phyloP scores from a whole-genome alignment of 2,888 invertebrate genomes.

The Polymixis lichenea region DNA sequence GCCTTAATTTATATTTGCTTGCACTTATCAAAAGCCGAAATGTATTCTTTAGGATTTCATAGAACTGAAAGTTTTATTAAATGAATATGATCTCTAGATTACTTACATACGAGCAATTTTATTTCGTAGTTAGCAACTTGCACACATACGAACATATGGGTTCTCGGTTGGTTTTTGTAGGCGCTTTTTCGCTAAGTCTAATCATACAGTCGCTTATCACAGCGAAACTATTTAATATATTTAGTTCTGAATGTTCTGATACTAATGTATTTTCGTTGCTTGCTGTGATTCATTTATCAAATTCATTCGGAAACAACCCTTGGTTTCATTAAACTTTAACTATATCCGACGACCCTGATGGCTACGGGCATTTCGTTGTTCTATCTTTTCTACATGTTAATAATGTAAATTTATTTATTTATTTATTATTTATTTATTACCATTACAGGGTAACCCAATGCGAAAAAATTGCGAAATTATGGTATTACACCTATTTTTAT shows the following conservation, averaged over 20 bases:
- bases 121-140: not conserved
- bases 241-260: not conserved
- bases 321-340: too few relatives aligned
- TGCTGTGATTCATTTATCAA: not conserved
- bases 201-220: not conserved
- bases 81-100: not conserved
- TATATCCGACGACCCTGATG: too few relatives aligned
- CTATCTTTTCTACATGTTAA: too few relatives aligned
- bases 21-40: not conserved
- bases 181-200: slow-evolving; percentile 10
- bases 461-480: too few relatives aligned
- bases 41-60: slow-evolving; percentile 16
- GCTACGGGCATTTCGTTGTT: too few relatives aligned
- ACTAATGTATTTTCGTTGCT: too few relatives aligned
- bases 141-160: not conserved
- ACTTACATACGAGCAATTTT: not conserved
- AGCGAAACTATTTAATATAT: not conserved
- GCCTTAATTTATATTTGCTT: not conserved
- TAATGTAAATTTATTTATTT: too few relatives aligned
- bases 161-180: slow-evolving; percentile 17
- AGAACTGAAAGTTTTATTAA: not conserved
- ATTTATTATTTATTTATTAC: too few relatives aligned
- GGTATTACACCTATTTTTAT: too few relatives aligned
- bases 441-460: too few relatives aligned
- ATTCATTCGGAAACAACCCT: too few relatives aligned